phyloP scores from a whole-genome alignment of 2,888 invertebrate species.

The Temnothorax unifasciatus region DNA sequence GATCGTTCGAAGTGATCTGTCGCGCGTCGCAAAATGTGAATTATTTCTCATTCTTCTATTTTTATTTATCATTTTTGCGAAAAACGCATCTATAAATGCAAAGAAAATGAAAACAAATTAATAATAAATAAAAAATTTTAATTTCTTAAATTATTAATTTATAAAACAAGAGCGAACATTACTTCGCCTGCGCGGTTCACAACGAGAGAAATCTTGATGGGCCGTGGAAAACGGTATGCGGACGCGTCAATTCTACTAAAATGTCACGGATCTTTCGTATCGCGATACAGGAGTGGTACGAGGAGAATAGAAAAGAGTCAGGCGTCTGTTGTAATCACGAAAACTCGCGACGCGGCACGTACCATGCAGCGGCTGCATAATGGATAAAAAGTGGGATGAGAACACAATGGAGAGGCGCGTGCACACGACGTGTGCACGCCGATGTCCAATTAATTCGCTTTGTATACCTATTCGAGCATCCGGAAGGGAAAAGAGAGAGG shows the following conservation, averaged over 20 bases:
- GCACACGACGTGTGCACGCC: conserved; percentile 10
- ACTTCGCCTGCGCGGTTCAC: not conserved
- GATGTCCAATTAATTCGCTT: conserved; percentile 32
- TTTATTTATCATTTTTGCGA: not conserved
- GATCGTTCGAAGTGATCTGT: not conserved
- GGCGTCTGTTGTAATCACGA: conserved; percentile 34
- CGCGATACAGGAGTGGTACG: conserved; percentile 24
- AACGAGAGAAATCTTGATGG: not conserved
- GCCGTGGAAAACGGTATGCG: not conserved
- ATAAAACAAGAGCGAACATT: not conserved
- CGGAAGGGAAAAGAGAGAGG: not conserved
- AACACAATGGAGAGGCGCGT: conserved; percentile 27
- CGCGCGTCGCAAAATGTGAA: not conserved
- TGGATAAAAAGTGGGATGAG: conserved; percentile 28
- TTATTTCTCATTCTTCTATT: not conserved
- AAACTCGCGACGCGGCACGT: conserved; percentile 41
- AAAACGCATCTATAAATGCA: not conserved
- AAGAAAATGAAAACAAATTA: no score
- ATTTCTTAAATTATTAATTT: not conserved
- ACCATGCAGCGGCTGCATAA: conserved; percentile 10
- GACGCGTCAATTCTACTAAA: conserved; percentile 33
- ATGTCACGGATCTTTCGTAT: conserved; percentile 27
- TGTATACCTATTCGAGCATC: conserved; percentile 9
- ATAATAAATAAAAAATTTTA: not conserved
- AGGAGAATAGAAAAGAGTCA: conserved; percentile 16